These are phyloP conservation scores for Drosophila pectinifera DNA, from an alignment of 1,140 invertebrate genomes.

Conservation along the genomic window DNA sequence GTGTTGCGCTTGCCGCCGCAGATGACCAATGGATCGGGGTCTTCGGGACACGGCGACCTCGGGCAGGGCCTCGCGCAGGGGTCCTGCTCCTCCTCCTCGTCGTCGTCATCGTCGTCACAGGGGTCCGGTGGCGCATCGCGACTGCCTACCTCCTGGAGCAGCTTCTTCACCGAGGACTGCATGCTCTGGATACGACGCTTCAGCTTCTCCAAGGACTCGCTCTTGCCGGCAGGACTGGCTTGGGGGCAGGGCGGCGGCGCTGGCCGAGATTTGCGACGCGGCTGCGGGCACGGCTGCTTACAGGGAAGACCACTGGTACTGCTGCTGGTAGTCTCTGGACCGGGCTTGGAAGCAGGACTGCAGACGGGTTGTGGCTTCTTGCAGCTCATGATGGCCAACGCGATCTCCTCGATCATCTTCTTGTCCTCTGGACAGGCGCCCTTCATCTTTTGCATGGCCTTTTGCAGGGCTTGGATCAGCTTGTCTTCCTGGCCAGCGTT, in stretches of 20 bases:
- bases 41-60: conserved; percentile 52
- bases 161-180: conserved; percentile 69
- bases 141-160: conserved; percentile 66
- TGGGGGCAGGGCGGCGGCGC: conserved; percentile 3
- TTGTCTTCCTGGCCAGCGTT: conserved; percentile 58
- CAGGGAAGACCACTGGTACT: background rate
- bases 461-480: conserved; percentile 59
- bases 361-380: conserved; percentile 42
- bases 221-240: conserved; percentile 14
- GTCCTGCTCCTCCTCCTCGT: conserved; percentile 28
- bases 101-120: conserved; percentile 11
- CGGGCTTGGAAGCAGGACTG: conserved; percentile 34
- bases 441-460: conserved; percentile 78
- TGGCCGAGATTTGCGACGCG: conserved; percentile 4
- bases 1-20: conserved; percentile 74
- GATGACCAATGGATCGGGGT: conserved; percentile 70
- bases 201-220: conserved; percentile 69
- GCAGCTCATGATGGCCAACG: conserved; percentile 59
- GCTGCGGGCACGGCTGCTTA: background rate
- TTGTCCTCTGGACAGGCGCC: conserved; percentile 75
- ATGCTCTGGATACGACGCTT: conserved; percentile 69
- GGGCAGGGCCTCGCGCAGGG: conserved; percentile 1
- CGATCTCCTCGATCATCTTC: conserved; percentile 76
- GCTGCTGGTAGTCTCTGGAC: conserved; percentile 40
- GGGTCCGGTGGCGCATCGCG: conserved; percentile 41